Base-by-base conservation (phyloP, 1,140 invertebrate genomes). In the Diuraphis noxia region DNA sequence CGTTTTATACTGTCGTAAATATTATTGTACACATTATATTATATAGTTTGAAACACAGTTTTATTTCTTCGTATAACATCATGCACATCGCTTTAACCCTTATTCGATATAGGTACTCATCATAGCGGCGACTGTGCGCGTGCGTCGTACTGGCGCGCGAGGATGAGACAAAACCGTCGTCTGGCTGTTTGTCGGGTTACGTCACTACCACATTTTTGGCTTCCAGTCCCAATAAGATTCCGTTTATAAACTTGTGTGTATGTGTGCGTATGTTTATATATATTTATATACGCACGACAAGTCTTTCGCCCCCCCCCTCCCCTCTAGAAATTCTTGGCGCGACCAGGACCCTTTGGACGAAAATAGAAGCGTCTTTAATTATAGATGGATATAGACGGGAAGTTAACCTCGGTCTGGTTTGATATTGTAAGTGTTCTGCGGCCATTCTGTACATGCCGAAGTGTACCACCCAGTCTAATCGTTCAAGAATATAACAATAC, bases 141-240 rank as follows among this genome's bases (percentile, higher is more conserved):
- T 85, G 25, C 25, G 41, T 43, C 5, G 81, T 1, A 13, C 30
- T 25, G n/a, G 21, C 3, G 34, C 21, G 34, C 21, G 34, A 19
- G 41, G 41, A 34, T 9, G 2, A 36, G 84, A 49, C n/a, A 21
- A 84, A 36, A 86, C 9, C 43, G 30, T 21, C 85, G 49, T 56
- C 86, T 88, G 23, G 86, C 86, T 56, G 46, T 88, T 88, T 88
- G 25, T n/a, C 3, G 87, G 10, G 41, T 88, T 88, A 88, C 87
- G 87, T 88, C 87, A 88, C 38, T 30, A 30, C 19, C 56, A 72
- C 56, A 88, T 88, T 88, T 72, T 88, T 88, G 87, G 87, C 87
- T 88, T 43, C n/a, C 52, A 41, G 52, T 38, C 87, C 40, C 25
- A 0, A n/a, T n/a, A n/a, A 43, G 56, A 88, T 72, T 88, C 52